Base-by-base conservation (phyloP, 2,888 invertebrate species). In the Drosophila hamatofila region DNA sequence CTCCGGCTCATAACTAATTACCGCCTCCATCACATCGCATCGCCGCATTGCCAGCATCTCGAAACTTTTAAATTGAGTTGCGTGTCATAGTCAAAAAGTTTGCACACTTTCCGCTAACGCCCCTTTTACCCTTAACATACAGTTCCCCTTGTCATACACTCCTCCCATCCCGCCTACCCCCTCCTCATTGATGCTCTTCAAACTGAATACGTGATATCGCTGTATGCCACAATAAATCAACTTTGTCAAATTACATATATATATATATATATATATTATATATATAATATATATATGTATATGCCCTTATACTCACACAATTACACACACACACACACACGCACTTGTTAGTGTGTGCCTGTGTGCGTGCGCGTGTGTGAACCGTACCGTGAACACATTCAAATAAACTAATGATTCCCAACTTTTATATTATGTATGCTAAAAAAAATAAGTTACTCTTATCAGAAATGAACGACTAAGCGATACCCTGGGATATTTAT, bases 141-240 rank as follows among this genome's bases (percentile, higher is more conserved):
- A n/a, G 27, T 48, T 2, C 25, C n/a, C 27, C 18, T 12, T 12
- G 18, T 8, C 42, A 42, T 11, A 0, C 16, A 30, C 3, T 2
- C 21, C 12, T 6, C 12, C 12, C 18, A 0, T 5, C 18, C 7
- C 11, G 8, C 23, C 56, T 7, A 1, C 30, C 30, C 11, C 8
- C 9, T 8, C 30, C 41, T 14, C 21, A 21, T 21, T 52, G 44
- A 59, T 54, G 30, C 70, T 42, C 75, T 70, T 70, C 62, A 75
- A 71, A 57, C 42, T 57, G 59, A 30, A 46, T 55, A 75, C 75
- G 75, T 75, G 65, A 71, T 71, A 71, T 75, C 59, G 62, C 62
- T 66, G 48, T 59, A 48, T 71, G 71, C 75, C 72, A 66, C 75
- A 75, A 75, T 75, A 75, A 72, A 75, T 75, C 75, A 75, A 75